Evolutionary conservation across 2,113 vertebrate species (phyloP).

Genomic region (Ageneiosus marmoratus): DNA sequence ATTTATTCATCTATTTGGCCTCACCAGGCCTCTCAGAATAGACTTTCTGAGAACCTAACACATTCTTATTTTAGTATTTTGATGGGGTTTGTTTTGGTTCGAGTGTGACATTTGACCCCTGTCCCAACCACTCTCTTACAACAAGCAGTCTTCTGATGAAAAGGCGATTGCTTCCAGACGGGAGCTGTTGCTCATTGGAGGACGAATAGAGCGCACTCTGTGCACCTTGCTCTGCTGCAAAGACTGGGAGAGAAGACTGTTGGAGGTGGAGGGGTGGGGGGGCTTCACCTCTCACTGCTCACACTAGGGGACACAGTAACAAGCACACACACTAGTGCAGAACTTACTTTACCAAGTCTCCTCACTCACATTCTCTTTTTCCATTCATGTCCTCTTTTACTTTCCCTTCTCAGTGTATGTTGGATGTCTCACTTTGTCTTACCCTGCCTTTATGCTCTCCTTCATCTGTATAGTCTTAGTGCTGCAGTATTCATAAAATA

Average conservation of each 20-base stretch:
- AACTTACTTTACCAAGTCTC: not conserved
- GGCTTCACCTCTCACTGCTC: not conserved
- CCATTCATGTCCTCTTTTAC: too few species aligned
- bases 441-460: not conserved
- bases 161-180: constrained; percentile 86
- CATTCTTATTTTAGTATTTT: constrained; percentile 56
- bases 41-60: constrained; percentile 47
- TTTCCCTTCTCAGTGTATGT: not conserved
- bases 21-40: constrained; percentile 25
- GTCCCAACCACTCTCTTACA: constrained; percentile 80
- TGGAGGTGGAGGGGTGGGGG: too few species aligned
- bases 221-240: constrained; percentile 51
- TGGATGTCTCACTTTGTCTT: not conserved
- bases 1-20: constrained; percentile 46
- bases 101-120: constrained; percentile 75
- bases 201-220: constrained; percentile 43
- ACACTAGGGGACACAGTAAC: not conserved
- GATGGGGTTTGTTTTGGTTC: constrained; percentile 64
- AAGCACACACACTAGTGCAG: not conserved
- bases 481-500: not conserved
- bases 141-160: constrained; percentile 85
- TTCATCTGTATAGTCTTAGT: not conserved
- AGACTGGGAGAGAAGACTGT: not conserved
- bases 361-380: not conserved
- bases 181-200: constrained; percentile 26